Conservation (phyloP, 30 jellyfish, hydroid and myxozoan species). For the Nemopilema nomurai region DNA sequence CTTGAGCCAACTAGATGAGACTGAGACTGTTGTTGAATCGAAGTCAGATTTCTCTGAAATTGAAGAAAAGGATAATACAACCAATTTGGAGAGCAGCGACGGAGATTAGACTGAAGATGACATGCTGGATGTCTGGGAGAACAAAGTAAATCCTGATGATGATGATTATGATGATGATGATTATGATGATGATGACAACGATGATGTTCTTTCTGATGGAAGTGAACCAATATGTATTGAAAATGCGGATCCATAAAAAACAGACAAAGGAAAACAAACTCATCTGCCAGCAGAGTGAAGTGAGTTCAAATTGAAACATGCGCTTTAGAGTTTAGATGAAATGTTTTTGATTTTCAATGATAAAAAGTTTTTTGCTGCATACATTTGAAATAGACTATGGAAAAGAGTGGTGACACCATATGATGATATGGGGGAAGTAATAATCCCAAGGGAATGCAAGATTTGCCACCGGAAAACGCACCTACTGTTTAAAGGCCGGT, state of each 20-base stretch:
- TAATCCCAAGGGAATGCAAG: neutral
- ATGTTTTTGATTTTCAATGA: neutral
- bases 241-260: neutral
- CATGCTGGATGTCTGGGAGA: neutral
- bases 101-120: neutral
- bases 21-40: neutral
- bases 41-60: neutral
- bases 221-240: neutral
- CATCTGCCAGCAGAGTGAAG: neutral
- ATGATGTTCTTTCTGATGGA: neutral
- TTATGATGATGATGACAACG: slow-evolving; percentile 11
- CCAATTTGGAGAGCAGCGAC: neutral
- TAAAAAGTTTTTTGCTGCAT: neutral
- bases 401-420: neutral
- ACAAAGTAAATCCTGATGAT: neutral
- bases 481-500: no score
- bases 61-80: neutral
- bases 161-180: neutral
- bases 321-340: neutral
- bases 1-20: neutral
- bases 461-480: no score
- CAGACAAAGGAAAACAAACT: neutral
- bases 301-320: neutral
- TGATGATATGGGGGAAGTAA: neutral
- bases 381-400: neutral